A percentile compares a stretch with the other conserved stretches of the same genome.
phyloP scores from a whole-genome alignment of 2,797 vertebrate species.

The Spea hammondii region DNA sequence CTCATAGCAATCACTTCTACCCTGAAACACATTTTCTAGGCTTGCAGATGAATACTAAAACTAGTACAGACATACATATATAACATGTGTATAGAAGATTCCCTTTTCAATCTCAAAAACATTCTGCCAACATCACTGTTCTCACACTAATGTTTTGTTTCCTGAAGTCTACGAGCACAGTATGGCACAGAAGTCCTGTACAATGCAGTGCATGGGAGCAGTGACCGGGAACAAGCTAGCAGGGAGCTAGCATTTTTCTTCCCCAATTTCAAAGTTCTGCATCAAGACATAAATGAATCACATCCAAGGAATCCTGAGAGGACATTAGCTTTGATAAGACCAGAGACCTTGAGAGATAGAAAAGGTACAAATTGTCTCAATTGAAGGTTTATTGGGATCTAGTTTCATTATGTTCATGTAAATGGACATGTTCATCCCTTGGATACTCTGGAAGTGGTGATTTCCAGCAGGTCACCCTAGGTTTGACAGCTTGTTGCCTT shows the following conservation, averaged over 20 bases:
- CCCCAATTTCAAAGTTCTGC: slow-evolving; percentile 72
- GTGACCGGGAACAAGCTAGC: slow-evolving; percentile 72
- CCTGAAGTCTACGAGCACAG: slow-evolving; percentile 80
- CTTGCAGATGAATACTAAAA: too few species aligned
- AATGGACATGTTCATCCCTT: too few species aligned
- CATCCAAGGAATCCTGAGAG: slow-evolving; percentile 63
- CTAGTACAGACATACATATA: not conserved
- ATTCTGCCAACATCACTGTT: too few species aligned
- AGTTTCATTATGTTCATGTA: too few species aligned
- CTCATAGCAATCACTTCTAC: too few species aligned
- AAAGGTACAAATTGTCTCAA: slow-evolving; percentile 63
- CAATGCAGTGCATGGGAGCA: slow-evolving; percentile 83
- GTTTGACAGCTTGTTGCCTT: too few species aligned
- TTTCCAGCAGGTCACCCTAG: too few species aligned
- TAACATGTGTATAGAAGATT: not conserved
- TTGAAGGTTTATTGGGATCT: too few species aligned
- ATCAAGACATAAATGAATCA: slow-evolving; percentile 62
- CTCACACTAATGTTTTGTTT: slow-evolving; percentile 19
- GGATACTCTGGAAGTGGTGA: too few species aligned
- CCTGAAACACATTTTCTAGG: too few species aligned
- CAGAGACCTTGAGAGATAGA: slow-evolving; percentile 70
- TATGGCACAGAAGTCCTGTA: slow-evolving; percentile 80
- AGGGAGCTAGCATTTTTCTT: slow-evolving; percentile 84
- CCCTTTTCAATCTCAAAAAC: too few species aligned
- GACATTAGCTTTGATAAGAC: slow-evolving; percentile 76